phyloP scores from a whole-genome alignment of 2,113 vertebrate species.

The Podilymbus podiceps region DNA sequence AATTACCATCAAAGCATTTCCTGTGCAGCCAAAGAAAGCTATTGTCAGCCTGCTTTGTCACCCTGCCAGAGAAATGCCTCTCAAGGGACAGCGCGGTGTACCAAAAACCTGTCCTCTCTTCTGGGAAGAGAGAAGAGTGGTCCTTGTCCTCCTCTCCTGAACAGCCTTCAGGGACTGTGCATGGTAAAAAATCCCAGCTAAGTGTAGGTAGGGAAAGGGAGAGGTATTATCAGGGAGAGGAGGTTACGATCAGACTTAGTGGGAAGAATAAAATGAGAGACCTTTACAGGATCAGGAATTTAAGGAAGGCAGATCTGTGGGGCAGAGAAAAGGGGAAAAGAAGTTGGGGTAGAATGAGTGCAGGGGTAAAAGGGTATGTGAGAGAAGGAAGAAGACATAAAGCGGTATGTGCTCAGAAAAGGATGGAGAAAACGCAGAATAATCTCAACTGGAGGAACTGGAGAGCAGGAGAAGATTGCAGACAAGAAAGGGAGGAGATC shows the following conservation, averaged over 20 bases:
- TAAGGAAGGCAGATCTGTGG: not conserved
- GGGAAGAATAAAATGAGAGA: not conserved
- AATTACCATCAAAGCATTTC: slow-evolving; percentile 32
- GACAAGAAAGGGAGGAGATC: not conserved
- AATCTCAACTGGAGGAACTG: not conserved
- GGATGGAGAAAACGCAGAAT: not conserved
- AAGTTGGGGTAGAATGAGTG: not conserved
- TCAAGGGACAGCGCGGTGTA: not conserved
- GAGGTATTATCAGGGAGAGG: not conserved
- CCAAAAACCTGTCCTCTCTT: not conserved
- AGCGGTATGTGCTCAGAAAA: not conserved
- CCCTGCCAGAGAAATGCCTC: not conserved
- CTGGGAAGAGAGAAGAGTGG: not conserved
- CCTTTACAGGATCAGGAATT: not conserved
- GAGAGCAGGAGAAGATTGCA: not conserved
- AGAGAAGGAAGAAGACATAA: not conserved
- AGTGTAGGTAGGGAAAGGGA: not conserved
- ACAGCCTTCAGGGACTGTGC: not conserved
- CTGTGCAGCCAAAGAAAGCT: not conserved
- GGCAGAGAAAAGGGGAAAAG: not conserved
- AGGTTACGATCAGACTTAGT: not conserved
- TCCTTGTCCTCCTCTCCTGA: not conserved
- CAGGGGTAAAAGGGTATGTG: not conserved
- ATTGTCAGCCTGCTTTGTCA: slow-evolving; percentile 13
- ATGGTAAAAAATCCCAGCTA: rapidly evolving